Conservation (phyloP, 1,140 invertebrate species). For the Coenobita brevimanus region DNA sequence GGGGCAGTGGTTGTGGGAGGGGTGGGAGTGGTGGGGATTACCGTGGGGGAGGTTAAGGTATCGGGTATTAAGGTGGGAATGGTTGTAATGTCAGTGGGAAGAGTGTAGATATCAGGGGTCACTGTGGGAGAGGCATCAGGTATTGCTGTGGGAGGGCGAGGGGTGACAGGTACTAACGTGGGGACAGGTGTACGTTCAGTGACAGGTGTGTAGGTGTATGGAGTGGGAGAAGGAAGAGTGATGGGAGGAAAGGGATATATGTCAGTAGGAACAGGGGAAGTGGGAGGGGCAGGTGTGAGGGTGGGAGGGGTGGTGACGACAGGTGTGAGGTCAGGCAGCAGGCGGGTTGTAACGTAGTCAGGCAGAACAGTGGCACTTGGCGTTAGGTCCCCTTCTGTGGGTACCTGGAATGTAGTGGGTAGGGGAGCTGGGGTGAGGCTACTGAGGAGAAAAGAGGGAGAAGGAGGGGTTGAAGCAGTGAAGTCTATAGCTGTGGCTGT, state of each 20-base stretch:
- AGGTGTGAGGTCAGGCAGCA: too few species aligned
- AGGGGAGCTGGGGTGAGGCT: neutral
- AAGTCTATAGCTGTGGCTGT: neutral
- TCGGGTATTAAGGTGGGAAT: neutral
- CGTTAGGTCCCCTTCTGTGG: neutral
- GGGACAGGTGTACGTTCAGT: too few species aligned
- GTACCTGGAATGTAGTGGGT: constrained; percentile 11
- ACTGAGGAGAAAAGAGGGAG: neutral
- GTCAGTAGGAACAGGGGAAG: too few species aligned
- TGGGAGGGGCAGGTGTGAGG: too few species aligned
- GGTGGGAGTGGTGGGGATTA: neutral
- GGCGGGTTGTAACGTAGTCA: too few species aligned
- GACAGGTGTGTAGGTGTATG: too few species aligned
- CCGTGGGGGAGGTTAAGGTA: neutral
- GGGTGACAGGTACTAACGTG: neutral
- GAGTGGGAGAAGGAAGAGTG: too few species aligned
- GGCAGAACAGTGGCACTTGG: too few species aligned
- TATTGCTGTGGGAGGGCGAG: neutral
- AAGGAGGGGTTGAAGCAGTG: neutral
- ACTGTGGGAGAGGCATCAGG: neutral
- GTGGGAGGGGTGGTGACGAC: too few species aligned
- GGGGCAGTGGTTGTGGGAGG: neutral
- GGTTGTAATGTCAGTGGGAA: neutral
- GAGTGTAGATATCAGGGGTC: neutral
- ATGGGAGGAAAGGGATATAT: too few species aligned